Conservation (phyloP, 1,140 invertebrate genomes). For the Drosophila parabipectinata region DNA sequence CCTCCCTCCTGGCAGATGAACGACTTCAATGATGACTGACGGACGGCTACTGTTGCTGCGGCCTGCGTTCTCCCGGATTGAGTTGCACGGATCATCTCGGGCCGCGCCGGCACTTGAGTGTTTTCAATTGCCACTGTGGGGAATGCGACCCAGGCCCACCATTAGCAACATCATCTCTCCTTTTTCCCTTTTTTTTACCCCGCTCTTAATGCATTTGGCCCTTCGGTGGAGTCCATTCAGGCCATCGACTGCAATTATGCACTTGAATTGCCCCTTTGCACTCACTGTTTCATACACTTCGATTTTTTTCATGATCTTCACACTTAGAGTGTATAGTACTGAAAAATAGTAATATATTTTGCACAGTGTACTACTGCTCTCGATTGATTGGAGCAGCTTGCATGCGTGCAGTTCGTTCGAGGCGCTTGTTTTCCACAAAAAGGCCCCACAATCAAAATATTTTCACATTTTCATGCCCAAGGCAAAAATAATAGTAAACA, state of each 20-base stretch:
- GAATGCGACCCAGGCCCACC: conserved; percentile 43
- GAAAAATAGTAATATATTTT: not conserved
- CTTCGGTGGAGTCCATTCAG: conserved; percentile 38
- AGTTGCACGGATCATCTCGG: conserved; percentile 56
- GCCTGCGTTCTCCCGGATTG: conserved; percentile 40
- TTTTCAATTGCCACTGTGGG: conserved; percentile 65
- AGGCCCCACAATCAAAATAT: conserved; percentile 63
- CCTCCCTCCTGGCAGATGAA: conserved; percentile 56
- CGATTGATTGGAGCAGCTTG: conserved; percentile 62
- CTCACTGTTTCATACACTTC: not conserved
- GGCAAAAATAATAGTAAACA: conserved; percentile 44
- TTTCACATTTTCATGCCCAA: conserved; percentile 48
- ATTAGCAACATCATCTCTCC: conserved; percentile 41
- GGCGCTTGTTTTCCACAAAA: conserved; percentile 39
- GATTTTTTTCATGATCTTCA: too few relatives aligned
- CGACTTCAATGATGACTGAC: conserved; percentile 51
- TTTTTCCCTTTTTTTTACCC: conserved; percentile 26
- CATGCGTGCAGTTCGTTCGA: conserved; percentile 44
- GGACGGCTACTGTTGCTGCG: conserved; percentile 18
- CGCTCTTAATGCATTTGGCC: conserved; percentile 58
- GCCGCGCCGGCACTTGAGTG: conserved; percentile 64
- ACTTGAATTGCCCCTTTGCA: conserved; percentile 36
- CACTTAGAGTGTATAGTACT: not conserved
- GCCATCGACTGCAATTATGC: conserved; percentile 64
- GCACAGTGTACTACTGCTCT: conserved; percentile 28